Evolutionary conservation across 1,140 invertebrate genomes (phyloP).

Genomic region (Leptinotarsa texana): DNA sequence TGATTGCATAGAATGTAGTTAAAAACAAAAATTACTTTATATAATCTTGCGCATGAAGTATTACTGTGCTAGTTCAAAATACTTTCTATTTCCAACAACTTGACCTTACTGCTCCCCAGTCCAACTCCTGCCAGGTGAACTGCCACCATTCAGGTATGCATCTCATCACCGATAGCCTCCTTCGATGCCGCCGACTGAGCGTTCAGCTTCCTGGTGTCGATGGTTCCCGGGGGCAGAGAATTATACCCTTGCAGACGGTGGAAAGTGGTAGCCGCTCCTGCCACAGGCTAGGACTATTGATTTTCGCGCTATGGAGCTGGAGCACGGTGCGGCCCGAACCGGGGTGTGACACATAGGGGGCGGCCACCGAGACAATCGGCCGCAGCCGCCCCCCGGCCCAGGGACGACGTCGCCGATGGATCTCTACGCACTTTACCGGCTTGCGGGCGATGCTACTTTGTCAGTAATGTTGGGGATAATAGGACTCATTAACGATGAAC

Average conservation of each 20-base stretch:
- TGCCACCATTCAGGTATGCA: too few relatives aligned
- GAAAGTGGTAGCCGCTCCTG: constrained; percentile 10
- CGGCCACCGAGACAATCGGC: constrained; percentile 20
- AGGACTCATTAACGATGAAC: neutral
- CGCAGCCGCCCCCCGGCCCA: constrained; percentile 5
- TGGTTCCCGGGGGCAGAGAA: neutral
- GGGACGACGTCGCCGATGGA: neutral
- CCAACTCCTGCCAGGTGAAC: too few relatives aligned
- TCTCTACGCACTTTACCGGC: constrained; percentile 7
- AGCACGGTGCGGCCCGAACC: constrained; percentile 6
- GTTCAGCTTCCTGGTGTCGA: neutral
- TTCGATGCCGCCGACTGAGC: neutral
- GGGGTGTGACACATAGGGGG: constrained; percentile 20
- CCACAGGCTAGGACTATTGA: constrained; percentile 24
- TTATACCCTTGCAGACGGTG: constrained; percentile 4
- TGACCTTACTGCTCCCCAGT: too few relatives aligned
- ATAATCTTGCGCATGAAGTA: too few relatives aligned
- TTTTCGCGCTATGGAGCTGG: constrained; percentile 16
- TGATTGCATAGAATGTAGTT: too few relatives aligned
- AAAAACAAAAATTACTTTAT: too few relatives aligned
- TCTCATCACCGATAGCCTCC: neutral
- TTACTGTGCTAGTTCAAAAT: too few relatives aligned
- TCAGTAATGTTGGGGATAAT: neutral
- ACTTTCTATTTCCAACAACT: too few relatives aligned
- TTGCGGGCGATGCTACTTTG: neutral